Evolutionary conservation across 37 sponge, comb jelly and placozoan species (phyloP), one percentile per base, ranked within the genome.

Genomic region (Petrosia ficiformis): DNA sequence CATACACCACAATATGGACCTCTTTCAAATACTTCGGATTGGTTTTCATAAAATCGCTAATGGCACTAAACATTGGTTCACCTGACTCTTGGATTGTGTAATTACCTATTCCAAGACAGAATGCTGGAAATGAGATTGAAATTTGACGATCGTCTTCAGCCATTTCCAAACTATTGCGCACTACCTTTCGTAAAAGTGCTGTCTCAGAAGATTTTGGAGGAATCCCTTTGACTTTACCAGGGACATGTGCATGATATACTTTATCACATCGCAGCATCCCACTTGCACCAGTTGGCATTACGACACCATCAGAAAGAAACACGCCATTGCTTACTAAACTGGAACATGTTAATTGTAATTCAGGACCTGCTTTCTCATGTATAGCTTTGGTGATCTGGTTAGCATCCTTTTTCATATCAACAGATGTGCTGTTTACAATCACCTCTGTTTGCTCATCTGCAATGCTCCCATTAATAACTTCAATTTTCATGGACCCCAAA

Each of bases 361-460:
- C 24, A 1, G 41, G 42, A 1, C 87, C 87, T 57, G 72, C 87
- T 44, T 70, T 76, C 39, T 75, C 44, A 29, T 58, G 34, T 1
- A 87, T 42, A 11, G 81, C 81, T 38, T 59, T 57, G 1, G 77
- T 63, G 14, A 71, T 65, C 26, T 52, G 66, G 54, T 22, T 76
- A 0, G 16, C n/a, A 8, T 32, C 28, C 0, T 78, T 75, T 29
- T 68, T 42, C 76, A 80, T 39, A 32, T 76, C 72, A 11, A 30
- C 58, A 39, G 65, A 60, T 10, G 81, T 77, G 38, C 72, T 80
- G 57, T 87, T 87, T 14, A 87, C 87, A 36, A 87, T 76, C 1
- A 80, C 65, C 37, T 87, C 87, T 34, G 42, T 39, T 3, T 0
- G 34, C 43, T 80, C 81, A 4, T 87, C 73, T 19, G 75, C 43